Evolutionary conservation across 2,888 invertebrate species (phyloP), one percentile per base, ranked within the genome.

Genomic region (Conistra vaccinii): DNA sequence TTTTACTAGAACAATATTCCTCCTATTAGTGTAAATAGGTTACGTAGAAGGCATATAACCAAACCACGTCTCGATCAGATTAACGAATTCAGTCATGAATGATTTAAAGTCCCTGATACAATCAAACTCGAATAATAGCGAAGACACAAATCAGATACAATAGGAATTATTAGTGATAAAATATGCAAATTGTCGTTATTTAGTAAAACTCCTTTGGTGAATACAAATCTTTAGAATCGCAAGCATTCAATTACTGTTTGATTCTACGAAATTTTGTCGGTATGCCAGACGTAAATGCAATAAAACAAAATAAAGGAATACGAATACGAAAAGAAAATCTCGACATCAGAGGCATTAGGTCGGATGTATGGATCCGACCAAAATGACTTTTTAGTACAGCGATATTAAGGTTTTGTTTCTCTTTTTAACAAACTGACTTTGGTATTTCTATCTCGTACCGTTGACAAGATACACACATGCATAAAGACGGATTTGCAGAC

Each of bases 241-340:
- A 69, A 75, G 42, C 51, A 66, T 84, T 80, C 83, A 78, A 78
- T 78, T 76, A 83, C 67, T 66, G 76, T 80, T 75, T 76, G 68
- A 67, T 76, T 78, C 29, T 29, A 75, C 39, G 69, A 78, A 75
- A 65, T 76, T 75, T 61, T 76, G 67, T 69, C 53, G 63, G 73
- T 57, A 74, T 55, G 53, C 62, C 39, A 42, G 51, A 65, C 61
- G 48, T 66, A 75, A 80, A 82, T 73, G 73, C 72, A 80, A 82
- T 84, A n/a, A n/a, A n/a, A n/a, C n/a, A n/a, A n/a, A n/a, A n/a
- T n/a, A n/a, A n/a, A n/a, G n/a, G n/a, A n/a, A n/a, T n/a, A n/a
- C n/a, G n/a, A n/a, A n/a, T n/a, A n/a, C n/a, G n/a, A n/a, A n/a
- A n/a, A n/a, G n/a, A n/a, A n/a, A n/a, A n/a, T n/a, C n/a, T n/a